Evolutionary conservation across 1,140 invertebrate species (phyloP), one percentile per base, ranked within the genome.

Genomic region (Euura saliciscinereae): DNA sequence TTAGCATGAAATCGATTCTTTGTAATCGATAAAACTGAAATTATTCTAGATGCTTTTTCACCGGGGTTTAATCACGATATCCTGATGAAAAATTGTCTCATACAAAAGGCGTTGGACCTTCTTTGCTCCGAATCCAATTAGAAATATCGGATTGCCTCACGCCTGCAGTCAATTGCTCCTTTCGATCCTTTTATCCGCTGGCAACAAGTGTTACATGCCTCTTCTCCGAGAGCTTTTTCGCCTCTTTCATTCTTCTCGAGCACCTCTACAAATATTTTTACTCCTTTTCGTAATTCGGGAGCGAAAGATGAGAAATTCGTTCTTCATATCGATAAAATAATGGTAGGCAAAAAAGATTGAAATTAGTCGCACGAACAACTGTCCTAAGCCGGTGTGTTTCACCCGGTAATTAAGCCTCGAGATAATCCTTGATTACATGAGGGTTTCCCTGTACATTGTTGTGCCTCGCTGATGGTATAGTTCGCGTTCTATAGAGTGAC

Each of bases 1-100:
- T 73, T 73, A 70, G 72, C 72, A 73, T 70, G 43, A 44, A 68
- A 66, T 8, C 65, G 45, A 72, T 72, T 67, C 64, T 45, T 73
- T 43, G 46, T 51, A 69, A 68, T 72, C 65, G 66, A 68, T 68
- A 44, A 13, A 10, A 59, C 51, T 59, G 5, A 59, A 59, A 59
- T 59, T 59, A 59, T 59, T 59, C 51, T 8, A 8, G 6, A 59
- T n/a, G 51, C 13, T 59, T 59, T 59, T 59, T n/a, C 28, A 28
- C 51, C 51, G 51, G 5, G 51, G 51, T 59, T n/a, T 8, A 59
- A 59, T n/a, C 51, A n/a, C 51, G 51, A 59, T n/a, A 3, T 59
- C 13, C 51, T n/a, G 51, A 59, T 4, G 51, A 59, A 59, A 59
- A 11, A 59, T 59, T 8, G 6, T 59, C 6, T 6, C 51, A 6